Conservation (phyloP, 2,888 invertebrate genomes). For the Cantharis rustica region DNA sequence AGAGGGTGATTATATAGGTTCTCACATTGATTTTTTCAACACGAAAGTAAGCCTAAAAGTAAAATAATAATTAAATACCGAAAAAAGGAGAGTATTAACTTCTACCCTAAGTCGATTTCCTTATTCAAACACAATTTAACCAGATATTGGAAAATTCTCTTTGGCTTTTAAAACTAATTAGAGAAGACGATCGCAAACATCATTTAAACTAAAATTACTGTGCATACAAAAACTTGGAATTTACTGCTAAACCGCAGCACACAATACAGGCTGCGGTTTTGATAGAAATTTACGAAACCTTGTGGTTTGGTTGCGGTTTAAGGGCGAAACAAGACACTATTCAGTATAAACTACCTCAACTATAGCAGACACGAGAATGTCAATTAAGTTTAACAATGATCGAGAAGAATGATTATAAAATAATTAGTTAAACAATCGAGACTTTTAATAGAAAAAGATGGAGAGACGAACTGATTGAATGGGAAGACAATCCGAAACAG, state of each 20-base stretch:
- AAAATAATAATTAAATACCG: background rate
- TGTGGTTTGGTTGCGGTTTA: constrained; percentile 48
- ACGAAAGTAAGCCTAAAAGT: background rate
- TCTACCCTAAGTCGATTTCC: background rate
- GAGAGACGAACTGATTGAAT: background rate
- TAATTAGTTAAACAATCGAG: background rate
- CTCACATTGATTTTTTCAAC: background rate
- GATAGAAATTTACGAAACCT: constrained; percentile 54
- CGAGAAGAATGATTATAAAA: background rate
- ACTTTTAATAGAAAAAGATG: background rate
- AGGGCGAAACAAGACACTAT: constrained; percentile 41
- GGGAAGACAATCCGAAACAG: background rate
- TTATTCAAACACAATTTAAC: background rate
- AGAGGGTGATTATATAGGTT: background rate
- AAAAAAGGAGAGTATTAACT: background rate
- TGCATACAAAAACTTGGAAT: constrained; percentile 36
- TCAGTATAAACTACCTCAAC: constrained; percentile 8
- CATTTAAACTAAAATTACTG: constrained; percentile 17
- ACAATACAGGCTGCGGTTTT: constrained; percentile 48
- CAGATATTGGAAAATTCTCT: constrained; percentile 8
- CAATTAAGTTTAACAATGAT: constrained; percentile 16
- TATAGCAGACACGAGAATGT: constrained; percentile 14
- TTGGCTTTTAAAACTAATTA: constrained; percentile 20
- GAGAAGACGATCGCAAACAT: constrained; percentile 18
- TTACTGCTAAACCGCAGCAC: constrained; percentile 46